These are phyloP conservation scores for Eulemur albifrons DNA, from an alignment of 2,797 vertebrate species.

Conservation along the genomic window DNA sequence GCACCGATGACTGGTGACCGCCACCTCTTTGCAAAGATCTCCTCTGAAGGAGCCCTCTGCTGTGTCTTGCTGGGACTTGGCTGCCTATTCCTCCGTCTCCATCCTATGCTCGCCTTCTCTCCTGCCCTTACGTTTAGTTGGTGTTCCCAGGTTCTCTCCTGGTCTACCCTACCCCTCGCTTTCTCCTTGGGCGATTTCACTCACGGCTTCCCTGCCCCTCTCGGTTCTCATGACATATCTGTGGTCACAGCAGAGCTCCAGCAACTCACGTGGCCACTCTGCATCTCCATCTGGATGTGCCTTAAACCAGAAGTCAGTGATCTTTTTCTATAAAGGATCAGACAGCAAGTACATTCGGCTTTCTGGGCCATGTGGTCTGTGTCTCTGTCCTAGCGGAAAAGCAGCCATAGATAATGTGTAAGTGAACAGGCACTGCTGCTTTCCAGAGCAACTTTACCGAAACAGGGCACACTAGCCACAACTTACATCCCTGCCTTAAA, in stretches of 20 bases:
- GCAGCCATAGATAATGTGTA: background rate
- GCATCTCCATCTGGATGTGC: background rate
- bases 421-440: background rate
- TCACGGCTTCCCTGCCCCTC: background rate
- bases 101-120: background rate
- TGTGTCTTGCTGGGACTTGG: background rate
- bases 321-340: background rate
- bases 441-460: background rate
- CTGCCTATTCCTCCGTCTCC: background rate
- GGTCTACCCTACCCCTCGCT: background rate
- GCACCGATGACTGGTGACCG: background rate
- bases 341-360: background rate
- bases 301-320: background rate
- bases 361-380: background rate
- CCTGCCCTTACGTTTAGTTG: background rate
- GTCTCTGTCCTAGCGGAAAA: background rate
- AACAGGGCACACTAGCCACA: background rate
- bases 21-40: background rate
- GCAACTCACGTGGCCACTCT: background rate
- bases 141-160: background rate
- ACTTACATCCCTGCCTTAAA: background rate
- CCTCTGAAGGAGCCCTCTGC: background rate
- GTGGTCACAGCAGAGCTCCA: fast-evolving
- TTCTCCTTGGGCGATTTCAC: background rate
- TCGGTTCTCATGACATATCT: background rate